Percentiles rank a stretch among this genome's conserved stretches.
phyloP scores from a whole-genome alignment of 2,797 vertebrate species.

The Streptopelia turtur region DNA sequence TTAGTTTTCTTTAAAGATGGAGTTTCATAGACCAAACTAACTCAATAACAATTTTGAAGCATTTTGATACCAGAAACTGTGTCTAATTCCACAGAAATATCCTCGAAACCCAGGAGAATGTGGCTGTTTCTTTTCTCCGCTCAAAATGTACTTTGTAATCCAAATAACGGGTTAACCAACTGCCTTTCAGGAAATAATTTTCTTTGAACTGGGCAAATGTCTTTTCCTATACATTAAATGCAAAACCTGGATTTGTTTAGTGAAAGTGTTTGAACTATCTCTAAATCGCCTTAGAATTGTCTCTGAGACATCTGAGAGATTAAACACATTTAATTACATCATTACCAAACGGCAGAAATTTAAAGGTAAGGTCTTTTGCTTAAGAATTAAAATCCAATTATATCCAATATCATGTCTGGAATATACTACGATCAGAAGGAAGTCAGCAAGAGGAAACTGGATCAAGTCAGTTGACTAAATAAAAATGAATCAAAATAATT shows the following conservation, averaged over 20 bases:
- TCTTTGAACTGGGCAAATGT: conserved; percentile 17
- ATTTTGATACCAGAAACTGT: background rate
- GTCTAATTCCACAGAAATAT: background rate
- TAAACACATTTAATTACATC: background rate
- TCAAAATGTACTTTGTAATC: background rate
- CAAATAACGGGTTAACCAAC: conserved; percentile 14
- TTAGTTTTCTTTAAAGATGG: background rate
- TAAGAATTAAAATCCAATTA: background rate
- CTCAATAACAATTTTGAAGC: background rate
- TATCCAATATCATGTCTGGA: background rate
- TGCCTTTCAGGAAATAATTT: conserved; percentile 32
- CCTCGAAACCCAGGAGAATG: background rate
- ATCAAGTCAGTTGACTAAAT: conserved; percentile 23
- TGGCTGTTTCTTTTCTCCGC: background rate
- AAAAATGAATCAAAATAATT: background rate
- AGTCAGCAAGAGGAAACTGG: background rate
- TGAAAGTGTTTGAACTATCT: conserved; percentile 4
- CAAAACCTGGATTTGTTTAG: background rate
- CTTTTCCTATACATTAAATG: background rate
- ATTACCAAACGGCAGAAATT: background rate
- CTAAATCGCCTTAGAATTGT: background rate
- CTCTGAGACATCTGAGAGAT: background rate
- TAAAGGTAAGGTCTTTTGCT: background rate
- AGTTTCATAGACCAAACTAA: background rate
- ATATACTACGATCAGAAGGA: background rate